Base-by-base conservation (phyloP, 2,113 vertebrate genomes). In the Crotophaga sulcirostris region DNA sequence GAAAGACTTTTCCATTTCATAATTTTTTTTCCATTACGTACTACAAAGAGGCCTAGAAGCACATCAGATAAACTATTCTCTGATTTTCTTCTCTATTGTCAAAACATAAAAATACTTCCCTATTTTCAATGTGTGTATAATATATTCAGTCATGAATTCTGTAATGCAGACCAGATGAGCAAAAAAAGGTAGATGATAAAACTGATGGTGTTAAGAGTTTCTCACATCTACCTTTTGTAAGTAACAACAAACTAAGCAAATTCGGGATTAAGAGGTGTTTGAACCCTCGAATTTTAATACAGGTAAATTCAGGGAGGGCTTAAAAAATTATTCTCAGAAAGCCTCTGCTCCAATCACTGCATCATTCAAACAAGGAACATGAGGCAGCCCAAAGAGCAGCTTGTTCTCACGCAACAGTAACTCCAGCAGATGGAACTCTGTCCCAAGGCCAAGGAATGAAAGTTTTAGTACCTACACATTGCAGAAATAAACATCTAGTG, bases 401-500 rank as follows among this genome's bases (percentile, higher is more conserved):
- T 89, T 54, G 18, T 42, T 89, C 93, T 74, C 49, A 93, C 8
- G 13, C 38, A 85, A 70, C 64, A 93, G 78, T 62, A 90, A 85
- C 38, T 58, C 36, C n/a, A 84, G 56, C 78, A 93, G 93, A 95
- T 93, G 70, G 63, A 93, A 90, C 54, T 73, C 81, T 85, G 78
- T 74, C 70, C 60, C 75, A 91, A 38, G 47, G 59, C 62, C 74
- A 70, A 85, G 69, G 64, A 55, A 95, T 49, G 16, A 49, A 96
- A 94, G 44, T 83, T 93, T 77, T 89, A 93, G 84, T 64, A 66
- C 42, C 42, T 69, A 69, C 52, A 42, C 9, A 34, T 20, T 55
- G 78, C 76, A 94, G 88, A 96, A 96, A 79, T 56, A 82, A 93
- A 95, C 10, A 36, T 60, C 29, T 74, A 69, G 47, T 74, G 94